phyloP scores from a whole-genome alignment of 1,140 invertebrate species.

The Atta cephalotes region DNA sequence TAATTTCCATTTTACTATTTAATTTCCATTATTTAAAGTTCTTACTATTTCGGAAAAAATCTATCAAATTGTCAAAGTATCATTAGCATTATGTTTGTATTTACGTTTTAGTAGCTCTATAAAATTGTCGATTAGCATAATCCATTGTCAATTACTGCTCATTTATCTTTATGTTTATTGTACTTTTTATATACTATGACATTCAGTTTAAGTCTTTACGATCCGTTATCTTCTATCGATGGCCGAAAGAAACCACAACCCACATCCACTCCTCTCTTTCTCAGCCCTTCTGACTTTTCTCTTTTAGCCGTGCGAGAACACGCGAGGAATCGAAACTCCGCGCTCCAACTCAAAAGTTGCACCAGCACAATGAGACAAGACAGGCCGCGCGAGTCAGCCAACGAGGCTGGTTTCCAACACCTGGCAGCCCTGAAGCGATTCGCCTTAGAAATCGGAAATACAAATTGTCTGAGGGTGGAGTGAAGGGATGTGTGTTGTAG shows the following conservation, averaged over 20 bases:
- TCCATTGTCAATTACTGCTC: neutral
- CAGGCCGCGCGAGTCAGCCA: conserved; percentile 60
- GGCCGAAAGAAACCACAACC: neutral
- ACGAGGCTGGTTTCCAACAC: conserved; percentile 69
- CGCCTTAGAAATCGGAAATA: conserved; percentile 78
- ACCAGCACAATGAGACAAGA: conserved; percentile 72
- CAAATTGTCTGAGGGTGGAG: conserved; percentile 77
- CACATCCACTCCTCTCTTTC: conserved; percentile 23
- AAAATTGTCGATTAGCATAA: neutral
- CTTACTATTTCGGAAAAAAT: neutral
- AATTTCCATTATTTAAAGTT: neutral
- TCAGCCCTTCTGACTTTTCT: neutral
- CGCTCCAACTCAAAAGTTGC: conserved; percentile 52
- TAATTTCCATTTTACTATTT: too few species aligned
- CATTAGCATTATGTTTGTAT: neutral
- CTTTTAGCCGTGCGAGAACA: conserved; percentile 36
- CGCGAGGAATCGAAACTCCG: conserved; percentile 41
- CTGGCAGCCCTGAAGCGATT: conserved; percentile 71
- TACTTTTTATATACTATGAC: neutral
- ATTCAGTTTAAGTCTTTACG: conserved; percentile 13
- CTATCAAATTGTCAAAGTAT: neutral
- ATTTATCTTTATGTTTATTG: neutral
- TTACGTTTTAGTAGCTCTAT: neutral
- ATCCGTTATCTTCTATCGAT: conserved; percentile 13
- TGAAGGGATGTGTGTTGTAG: conserved; percentile 72